phyloP scores from a whole-genome alignment of 2,888 invertebrate species.

The Pollenia amentaria region DNA sequence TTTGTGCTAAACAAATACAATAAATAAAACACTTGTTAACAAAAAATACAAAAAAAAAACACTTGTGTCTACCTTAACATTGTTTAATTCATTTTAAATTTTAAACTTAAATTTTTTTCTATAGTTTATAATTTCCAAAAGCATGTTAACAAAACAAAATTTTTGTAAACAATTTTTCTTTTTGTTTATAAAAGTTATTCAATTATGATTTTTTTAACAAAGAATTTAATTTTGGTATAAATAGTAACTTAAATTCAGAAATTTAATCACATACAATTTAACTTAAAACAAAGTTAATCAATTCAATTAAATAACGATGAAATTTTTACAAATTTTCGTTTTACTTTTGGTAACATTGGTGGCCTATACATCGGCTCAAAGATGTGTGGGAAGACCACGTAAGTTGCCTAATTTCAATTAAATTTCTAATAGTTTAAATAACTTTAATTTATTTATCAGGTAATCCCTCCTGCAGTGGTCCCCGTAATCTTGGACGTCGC shows the following conservation, averaged over 20 bases:
- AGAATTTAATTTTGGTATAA: not conserved
- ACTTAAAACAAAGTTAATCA: not conserved
- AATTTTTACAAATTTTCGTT: not conserved
- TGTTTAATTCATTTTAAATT: no score
- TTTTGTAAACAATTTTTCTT: no score
- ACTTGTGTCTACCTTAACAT: no score
- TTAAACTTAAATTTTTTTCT: no score
- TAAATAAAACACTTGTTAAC: no score
- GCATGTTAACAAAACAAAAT: no score
- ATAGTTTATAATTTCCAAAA: no score
- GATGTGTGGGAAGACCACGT: conserved; percentile 8
- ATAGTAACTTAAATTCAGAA: not conserved
- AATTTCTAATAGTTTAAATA: not conserved
- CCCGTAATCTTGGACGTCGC: no score
- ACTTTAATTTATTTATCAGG: conserved; percentile 8
- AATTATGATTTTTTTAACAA: no score
- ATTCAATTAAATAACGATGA: conserved; percentile 3
- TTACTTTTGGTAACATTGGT: not conserved
- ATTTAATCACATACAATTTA: not conserved
- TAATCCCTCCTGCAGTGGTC: conserved; percentile 25
- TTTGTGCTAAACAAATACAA: no score
- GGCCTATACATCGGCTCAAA: conserved; percentile 12
- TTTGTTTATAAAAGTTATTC: no score
- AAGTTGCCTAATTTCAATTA: conserved; percentile 6
- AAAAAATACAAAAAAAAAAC: no score